phyloP scores from a whole-genome alignment of 2,797 vertebrate genomes.

The Hylomyscus alleni region DNA sequence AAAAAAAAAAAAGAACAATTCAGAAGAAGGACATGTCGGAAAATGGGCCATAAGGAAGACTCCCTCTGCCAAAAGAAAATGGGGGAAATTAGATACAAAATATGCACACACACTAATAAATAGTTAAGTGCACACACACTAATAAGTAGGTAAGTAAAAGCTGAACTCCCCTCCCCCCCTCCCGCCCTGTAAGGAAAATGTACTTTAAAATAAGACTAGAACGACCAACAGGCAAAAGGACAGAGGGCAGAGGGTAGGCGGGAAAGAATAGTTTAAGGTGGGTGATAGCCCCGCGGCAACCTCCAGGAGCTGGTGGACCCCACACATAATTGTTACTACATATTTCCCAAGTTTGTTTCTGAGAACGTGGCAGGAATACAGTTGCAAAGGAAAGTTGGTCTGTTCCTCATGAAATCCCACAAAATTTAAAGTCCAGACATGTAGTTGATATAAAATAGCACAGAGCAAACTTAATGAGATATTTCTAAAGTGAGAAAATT shows the following conservation, averaged over 20 bases:
- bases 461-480: background rate
- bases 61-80: background rate
- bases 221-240: background rate
- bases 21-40: constrained; percentile 71
- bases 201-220: constrained; percentile 61
- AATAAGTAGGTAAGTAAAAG: background rate
- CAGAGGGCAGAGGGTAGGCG: background rate
- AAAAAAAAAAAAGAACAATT: constrained; percentile 80
- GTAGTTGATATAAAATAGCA: background rate
- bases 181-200: background rate
- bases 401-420: background rate
- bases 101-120: background rate
- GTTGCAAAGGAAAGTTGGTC: background rate
- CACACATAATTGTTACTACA: background rate
- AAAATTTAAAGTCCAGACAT: constrained; percentile 14
- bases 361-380: background rate
- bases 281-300: background rate
- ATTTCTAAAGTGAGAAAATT: constrained; percentile 23
- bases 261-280: background rate
- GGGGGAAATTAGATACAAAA: background rate
- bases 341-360: background rate
- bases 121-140: no score
- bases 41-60: constrained; percentile 58
- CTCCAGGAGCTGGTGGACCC: background rate
- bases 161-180: background rate